A percentile compares a stretch with the other conserved stretches of the same genome.
These are phyloP conservation scores for Monopis laevigella DNA, from an alignment of 2,888 invertebrate species.

Conservation along the genomic window DNA sequence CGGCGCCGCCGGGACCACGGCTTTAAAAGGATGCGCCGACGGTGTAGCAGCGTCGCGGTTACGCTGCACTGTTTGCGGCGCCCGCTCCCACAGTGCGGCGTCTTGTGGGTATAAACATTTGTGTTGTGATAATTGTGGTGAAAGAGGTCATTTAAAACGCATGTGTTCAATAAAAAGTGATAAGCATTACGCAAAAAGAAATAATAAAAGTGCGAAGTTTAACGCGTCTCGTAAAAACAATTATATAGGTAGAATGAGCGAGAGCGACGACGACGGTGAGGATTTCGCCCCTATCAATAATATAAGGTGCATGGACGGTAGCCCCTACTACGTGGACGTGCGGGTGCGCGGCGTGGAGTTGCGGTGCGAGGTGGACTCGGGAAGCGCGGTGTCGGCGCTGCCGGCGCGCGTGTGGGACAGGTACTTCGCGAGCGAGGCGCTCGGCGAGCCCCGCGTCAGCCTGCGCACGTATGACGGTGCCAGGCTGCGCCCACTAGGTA, in stretches of 20 bases:
- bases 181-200: constrained; percentile 12
- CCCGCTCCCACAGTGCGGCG: constrained; percentile 15
- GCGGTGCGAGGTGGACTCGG: constrained; percentile 20
- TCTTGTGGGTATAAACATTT: constrained; percentile 20
- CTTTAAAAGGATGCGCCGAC: too few relatives aligned
- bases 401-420: not conserved
- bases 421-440: not conserved
- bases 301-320: constrained; percentile 18
- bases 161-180: constrained; percentile 16
- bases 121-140: constrained; percentile 19
- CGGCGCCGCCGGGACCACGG: not conserved
- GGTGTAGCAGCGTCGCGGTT: not conserved
- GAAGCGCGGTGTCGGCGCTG: too few relatives aligned
- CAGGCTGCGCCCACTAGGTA: constrained; percentile 21
- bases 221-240: not conserved
- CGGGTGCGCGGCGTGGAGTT: constrained; percentile 9
- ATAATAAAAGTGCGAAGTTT: not conserved
- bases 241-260: not conserved
- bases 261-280: not conserved
- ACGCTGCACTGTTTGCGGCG: constrained; percentile 18
- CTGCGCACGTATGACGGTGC: constrained; percentile 22
- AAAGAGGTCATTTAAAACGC: constrained; percentile 22
- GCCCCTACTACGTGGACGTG: constrained; percentile 16
- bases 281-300: constrained; percentile 19
- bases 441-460: too few relatives aligned